Conservation (phyloP, 2,888 invertebrate genomes). For the Arrhopalites spinosus region DNA sequence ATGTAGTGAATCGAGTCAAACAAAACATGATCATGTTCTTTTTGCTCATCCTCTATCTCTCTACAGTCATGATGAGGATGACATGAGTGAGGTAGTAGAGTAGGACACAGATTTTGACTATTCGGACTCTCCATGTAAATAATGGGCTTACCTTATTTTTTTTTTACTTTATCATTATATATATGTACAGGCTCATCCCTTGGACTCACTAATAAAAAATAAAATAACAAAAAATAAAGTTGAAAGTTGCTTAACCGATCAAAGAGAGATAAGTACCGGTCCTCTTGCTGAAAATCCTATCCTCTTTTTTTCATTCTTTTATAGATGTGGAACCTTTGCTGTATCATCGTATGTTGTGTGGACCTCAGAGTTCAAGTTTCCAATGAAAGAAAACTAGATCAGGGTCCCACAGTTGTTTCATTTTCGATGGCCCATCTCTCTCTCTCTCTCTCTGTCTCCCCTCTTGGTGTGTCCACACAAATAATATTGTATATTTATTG, state of each 20-base stretch:
- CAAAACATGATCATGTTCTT: no score
- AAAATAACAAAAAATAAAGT: no score
- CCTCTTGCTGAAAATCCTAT: neutral
- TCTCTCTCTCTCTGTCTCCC: neutral
- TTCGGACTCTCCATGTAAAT: no score
- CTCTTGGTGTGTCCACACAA: neutral
- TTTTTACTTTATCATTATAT: no score
- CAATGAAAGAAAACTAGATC: slow-evolving; percentile 17
- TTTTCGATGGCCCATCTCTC: no score
- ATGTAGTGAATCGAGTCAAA: neutral
- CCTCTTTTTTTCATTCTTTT: no score
- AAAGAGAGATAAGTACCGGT: slow-evolving; percentile 16
- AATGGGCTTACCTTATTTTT: no score
- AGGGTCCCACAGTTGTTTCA: slow-evolving; percentile 18
- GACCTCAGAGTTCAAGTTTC: neutral
- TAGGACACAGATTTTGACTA: no score
- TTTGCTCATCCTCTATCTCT: neutral
- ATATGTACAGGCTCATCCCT: no score
- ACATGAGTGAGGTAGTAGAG: neutral
- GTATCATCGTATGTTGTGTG: neutral
- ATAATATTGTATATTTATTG: neutral
- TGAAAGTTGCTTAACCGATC: slow-evolving; percentile 17
- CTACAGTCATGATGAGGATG: neutral
- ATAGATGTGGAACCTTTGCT: neutral
- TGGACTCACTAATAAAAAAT: no score